phyloP scores from a whole-genome alignment of 2,797 vertebrate species.

The Apogon hyalosoma region DNA sequence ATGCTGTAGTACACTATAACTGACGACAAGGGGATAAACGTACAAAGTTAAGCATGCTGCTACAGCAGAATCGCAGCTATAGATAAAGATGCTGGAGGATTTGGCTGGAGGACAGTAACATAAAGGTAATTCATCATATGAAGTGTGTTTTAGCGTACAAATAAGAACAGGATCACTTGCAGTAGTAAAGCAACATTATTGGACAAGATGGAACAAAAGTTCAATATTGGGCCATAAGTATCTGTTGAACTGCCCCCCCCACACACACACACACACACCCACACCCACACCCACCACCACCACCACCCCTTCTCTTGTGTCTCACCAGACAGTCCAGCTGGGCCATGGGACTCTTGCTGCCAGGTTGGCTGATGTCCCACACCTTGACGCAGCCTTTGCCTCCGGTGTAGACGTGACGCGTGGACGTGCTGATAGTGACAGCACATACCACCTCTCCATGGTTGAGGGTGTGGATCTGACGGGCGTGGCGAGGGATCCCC shows the following conservation, averaged over 20 bases:
- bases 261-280: no score
- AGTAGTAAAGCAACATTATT: conserved; percentile 33
- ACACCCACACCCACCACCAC: no score
- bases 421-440: conserved; percentile 90
- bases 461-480: conserved; percentile 89
- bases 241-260: not conserved
- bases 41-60: conserved; percentile 14
- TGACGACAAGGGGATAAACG: conserved; percentile 8
- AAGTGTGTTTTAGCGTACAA: conserved; percentile 25
- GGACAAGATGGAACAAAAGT: conserved; percentile 16
- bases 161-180: conserved; percentile 29
- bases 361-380: conserved; percentile 90
- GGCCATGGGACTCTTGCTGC: conserved; percentile 87
- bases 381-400: conserved; percentile 83
- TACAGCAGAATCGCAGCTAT: conserved; percentile 22
- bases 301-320: no score
- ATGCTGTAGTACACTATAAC: conserved; percentile 6
- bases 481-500: conserved; percentile 88
- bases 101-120: conserved; percentile 32
- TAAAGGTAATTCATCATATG: conserved; percentile 48
- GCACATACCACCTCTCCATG: conserved; percentile 90
- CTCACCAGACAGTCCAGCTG: conserved; percentile 89
- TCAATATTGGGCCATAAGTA: conserved; percentile 12
- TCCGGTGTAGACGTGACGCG: conserved; percentile 79
- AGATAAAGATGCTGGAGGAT: conserved; percentile 31